Evolutionary conservation across 2,888 invertebrate genomes (phyloP).

Genomic region (Polyommatus icarus): DNA sequence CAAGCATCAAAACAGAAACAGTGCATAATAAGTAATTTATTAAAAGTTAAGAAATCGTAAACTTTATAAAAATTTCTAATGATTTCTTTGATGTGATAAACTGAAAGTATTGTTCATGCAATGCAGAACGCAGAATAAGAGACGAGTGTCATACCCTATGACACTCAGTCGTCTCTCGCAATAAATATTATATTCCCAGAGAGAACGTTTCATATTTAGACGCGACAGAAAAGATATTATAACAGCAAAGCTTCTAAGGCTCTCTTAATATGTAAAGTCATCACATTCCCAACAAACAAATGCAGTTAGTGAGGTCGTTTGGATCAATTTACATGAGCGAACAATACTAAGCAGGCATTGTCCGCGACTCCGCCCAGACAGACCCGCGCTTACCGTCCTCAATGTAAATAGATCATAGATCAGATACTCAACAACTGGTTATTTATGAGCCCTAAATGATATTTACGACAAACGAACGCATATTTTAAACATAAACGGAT

Average conservation of each 20-base stretch:
- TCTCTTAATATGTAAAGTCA: slow-evolving; percentile 41
- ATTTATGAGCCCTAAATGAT: slow-evolving; percentile 1
- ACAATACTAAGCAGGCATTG: slow-evolving; percentile 54
- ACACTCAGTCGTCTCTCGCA: too few species aligned
- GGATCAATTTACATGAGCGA: slow-evolving; percentile 55
- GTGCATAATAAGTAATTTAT: too few species aligned
- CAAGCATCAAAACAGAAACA: too few species aligned
- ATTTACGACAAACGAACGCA: neutral
- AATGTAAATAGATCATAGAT: slow-evolving; percentile 37
- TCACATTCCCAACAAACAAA: slow-evolving; percentile 62
- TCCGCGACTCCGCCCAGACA: slow-evolving; percentile 40
- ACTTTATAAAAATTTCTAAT: too few species aligned
- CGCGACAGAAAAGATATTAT: neutral
- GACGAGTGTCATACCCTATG: too few species aligned
- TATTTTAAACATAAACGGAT: neutral
- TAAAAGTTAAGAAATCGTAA: too few species aligned
- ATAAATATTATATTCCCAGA: too few species aligned
- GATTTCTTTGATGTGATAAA: too few species aligned
- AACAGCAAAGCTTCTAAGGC: slow-evolving; percentile 4
- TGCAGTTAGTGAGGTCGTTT: slow-evolving; percentile 51
- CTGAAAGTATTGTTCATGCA: too few species aligned
- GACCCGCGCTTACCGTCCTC: slow-evolving; percentile 39
- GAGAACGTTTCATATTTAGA: too few species aligned
- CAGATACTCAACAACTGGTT: slow-evolving; percentile 29
- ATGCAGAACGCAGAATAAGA: too few species aligned